phyloP scores from a whole-genome alignment of 2,113 vertebrate genomes.

The Aspidoscelis tigris region DNA sequence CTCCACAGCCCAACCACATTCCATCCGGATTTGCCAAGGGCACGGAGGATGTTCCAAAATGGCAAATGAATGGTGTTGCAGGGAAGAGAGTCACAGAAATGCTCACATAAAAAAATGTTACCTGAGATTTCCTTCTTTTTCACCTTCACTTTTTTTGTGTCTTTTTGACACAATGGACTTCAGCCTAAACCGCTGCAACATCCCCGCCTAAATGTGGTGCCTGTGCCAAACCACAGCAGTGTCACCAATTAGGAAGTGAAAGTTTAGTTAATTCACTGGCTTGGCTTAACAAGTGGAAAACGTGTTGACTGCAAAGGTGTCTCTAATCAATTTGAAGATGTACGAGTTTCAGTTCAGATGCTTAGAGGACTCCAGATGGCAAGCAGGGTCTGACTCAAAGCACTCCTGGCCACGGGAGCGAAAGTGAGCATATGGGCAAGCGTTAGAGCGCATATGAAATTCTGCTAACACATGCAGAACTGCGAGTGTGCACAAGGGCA shows the following conservation, averaged over 20 bases:
- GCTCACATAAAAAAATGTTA: background rate
- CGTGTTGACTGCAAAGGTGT: background rate
- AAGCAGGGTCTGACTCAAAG: background rate
- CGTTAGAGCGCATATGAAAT: too few relatives aligned
- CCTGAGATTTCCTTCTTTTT: background rate
- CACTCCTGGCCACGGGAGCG: background rate
- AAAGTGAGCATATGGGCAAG: too few relatives aligned
- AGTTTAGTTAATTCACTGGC: background rate
- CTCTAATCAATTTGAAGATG: background rate
- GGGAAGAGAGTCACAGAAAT: background rate
- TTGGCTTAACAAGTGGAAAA: background rate
- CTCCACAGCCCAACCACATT: background rate
- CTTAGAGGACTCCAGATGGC: background rate
- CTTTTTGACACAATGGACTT: background rate
- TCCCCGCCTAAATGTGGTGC: background rate
- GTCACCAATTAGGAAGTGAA: background rate
- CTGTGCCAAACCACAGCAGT: background rate
- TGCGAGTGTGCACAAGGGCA: too few relatives aligned
- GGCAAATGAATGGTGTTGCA: background rate
- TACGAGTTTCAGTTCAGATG: background rate
- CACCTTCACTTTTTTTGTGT: background rate
- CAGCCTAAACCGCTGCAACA: background rate
- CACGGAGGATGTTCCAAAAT: background rate
- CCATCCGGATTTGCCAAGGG: background rate
- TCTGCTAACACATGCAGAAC: too few relatives aligned